Conservation (phyloP, 1,140 invertebrate species). For the Drosophila pandora region DNA sequence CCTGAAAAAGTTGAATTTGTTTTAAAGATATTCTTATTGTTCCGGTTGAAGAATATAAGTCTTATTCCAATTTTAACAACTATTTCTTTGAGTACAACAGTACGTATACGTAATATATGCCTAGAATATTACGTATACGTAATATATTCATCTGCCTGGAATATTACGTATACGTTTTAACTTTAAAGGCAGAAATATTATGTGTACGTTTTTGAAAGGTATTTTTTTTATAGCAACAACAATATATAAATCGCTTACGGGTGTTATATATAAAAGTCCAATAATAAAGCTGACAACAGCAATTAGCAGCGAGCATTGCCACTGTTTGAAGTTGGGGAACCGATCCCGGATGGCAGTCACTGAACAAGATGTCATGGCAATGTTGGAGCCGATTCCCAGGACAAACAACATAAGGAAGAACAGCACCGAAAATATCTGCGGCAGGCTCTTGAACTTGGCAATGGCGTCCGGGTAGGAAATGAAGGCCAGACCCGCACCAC, state of each 20-base stretch:
- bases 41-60: too few species aligned
- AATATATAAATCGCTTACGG: too few species aligned
- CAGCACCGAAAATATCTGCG: slow-evolving; percentile 93
- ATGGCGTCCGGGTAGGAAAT: slow-evolving; percentile 96
- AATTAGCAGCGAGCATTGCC: slow-evolving; percentile 85
- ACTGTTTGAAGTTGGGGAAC: slow-evolving; percentile 87
- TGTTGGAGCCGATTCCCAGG: slow-evolving; percentile 90
- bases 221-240: too few species aligned
- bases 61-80: too few species aligned
- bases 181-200: too few species aligned
- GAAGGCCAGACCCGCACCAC: slow-evolving; percentile 91
- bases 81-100: neutral
- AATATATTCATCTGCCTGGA: too few species aligned
- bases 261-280: slow-evolving; percentile 90
- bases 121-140: too few species aligned
- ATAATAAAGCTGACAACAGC: slow-evolving; percentile 87
- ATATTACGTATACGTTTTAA: too few species aligned
- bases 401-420: slow-evolving; percentile 96
- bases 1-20: slow-evolving; percentile 85
- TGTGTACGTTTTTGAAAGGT: too few species aligned
- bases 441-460: slow-evolving; percentile 90
- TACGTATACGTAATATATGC: slow-evolving; percentile 43
- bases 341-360: slow-evolving; percentile 89
- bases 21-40: too few species aligned
- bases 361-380: slow-evolving; percentile 87